A percentile compares a stretch with the other conserved stretches of the same genome.
Evolutionary conservation across 2,113 vertebrate genomes (phyloP).

Genomic region (Microtus pennsylvanicus): DNA sequence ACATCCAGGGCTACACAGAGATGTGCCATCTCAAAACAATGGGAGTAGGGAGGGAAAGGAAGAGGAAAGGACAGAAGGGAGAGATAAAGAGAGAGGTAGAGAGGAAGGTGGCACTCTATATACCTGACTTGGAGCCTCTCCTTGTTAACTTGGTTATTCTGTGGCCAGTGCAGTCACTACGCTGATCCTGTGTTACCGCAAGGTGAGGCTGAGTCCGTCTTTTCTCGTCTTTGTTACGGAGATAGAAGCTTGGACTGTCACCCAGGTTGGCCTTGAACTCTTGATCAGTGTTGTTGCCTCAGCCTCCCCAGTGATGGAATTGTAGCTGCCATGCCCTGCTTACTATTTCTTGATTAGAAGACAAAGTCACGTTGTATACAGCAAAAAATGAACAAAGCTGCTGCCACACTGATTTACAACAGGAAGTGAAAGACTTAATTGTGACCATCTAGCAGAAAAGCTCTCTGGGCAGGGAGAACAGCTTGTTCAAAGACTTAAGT

Average conservation of each 20-base stretch:
- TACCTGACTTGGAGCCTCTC: not conserved
- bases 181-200: not conserved
- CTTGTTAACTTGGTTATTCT: not conserved
- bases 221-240: not conserved
- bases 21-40: not conserved
- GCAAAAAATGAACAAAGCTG: not conserved
- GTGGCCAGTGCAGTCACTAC: not conserved
- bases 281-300: not conserved
- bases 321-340: not conserved
- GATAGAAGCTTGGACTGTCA: not conserved
- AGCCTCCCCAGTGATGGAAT: not conserved
- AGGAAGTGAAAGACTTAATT: conserved; percentile 17
- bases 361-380: not conserved
- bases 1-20: not conserved
- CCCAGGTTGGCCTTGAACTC: not conserved
- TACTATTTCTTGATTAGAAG: not conserved
- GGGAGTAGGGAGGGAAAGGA: too few relatives aligned
- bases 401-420: not conserved
- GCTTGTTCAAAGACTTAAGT: not conserved
- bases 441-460: not conserved
- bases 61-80: not conserved
- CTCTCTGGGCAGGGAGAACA: not conserved
- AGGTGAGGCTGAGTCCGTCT: not conserved
- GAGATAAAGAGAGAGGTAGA: not conserved
- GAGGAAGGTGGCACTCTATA: not conserved